Evolutionary conservation across 2,797 vertebrate genomes (phyloP).

Genomic region (Myiotriccus ornatus): DNA sequence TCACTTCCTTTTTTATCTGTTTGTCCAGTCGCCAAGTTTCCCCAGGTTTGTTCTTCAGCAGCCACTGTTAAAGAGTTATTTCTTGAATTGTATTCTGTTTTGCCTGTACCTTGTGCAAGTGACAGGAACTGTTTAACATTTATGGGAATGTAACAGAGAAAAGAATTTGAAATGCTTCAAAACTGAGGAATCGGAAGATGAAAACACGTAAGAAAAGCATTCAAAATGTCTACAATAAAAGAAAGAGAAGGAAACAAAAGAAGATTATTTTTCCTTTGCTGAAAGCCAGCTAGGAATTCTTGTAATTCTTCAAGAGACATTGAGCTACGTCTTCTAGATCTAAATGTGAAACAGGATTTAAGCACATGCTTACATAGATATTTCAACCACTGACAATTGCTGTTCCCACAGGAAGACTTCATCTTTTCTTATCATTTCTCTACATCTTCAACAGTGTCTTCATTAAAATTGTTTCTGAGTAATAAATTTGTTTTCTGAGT

Average conservation of each 20-base stretch:
- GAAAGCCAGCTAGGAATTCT: slow-evolving; percentile 22
- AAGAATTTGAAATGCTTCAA: slow-evolving; percentile 3
- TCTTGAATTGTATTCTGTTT: neutral
- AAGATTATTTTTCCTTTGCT: slow-evolving; percentile 7
- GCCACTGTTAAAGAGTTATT: neutral
- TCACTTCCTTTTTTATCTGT: slow-evolving; percentile 13
- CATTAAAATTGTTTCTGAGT: neutral
- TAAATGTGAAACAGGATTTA: slow-evolving; percentile 32
- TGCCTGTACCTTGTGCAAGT: neutral
- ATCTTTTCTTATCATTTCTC: neutral
- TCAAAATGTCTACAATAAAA: neutral
- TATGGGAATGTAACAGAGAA: neutral
- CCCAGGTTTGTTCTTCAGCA: neutral
- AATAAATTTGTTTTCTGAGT: neutral
- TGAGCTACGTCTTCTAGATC: neutral
- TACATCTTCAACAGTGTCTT: neutral
- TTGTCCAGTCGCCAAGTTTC: slow-evolving; percentile 2
- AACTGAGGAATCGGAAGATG: neutral
- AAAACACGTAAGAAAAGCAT: slow-evolving; percentile 33
- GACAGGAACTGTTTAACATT: neutral
- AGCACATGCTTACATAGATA: neutral
- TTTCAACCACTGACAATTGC: slow-evolving; percentile 5
- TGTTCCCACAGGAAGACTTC: neutral
- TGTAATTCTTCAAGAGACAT: neutral
- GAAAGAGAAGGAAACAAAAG: neutral